Evolutionary conservation across 2,888 invertebrate species (phyloP).

Genomic region (Agrochola litura): DNA sequence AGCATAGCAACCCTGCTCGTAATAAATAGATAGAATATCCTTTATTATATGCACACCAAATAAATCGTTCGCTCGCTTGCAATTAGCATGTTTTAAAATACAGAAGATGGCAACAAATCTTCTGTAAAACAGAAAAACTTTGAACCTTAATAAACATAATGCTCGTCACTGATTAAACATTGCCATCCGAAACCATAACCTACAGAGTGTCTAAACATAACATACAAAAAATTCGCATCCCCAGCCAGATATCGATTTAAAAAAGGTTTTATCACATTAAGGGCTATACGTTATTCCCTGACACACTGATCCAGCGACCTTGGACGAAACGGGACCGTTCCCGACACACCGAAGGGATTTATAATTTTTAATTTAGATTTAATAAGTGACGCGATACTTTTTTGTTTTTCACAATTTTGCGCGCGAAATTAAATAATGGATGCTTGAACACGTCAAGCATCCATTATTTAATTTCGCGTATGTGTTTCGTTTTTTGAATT

Average conservation of each 20-base stretch:
- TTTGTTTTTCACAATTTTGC: slow-evolving; percentile 43
- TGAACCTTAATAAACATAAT: background rate
- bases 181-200: background rate
- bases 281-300: slow-evolving; percentile 60
- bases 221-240: slow-evolving; percentile 51
- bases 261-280: slow-evolving; percentile 64
- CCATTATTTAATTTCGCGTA: too few relatives aligned
- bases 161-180: background rate
- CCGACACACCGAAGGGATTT: slow-evolving; percentile 63
- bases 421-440: slow-evolving; percentile 58
- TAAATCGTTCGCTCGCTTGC: too few relatives aligned
- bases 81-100: background rate
- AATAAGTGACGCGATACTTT: slow-evolving; percentile 60
- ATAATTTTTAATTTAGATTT: slow-evolving; percentile 68
- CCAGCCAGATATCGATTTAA: slow-evolving; percentile 56
- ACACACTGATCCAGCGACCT: slow-evolving; percentile 64
- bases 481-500: slow-evolving; percentile 39
- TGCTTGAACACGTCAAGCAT: slow-evolving; percentile 42
- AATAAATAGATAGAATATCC: background rate
- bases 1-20: slow-evolving; percentile 17
- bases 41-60: too few relatives aligned
- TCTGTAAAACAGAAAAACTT: background rate
- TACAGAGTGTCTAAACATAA: slow-evolving; percentile 15
- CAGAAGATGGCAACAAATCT: background rate
- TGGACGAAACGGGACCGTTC: slow-evolving; percentile 58